These are phyloP conservation scores for Neuroterus valhalla DNA, from an alignment of 1,140 invertebrate genomes.

Conservation along the genomic window DNA sequence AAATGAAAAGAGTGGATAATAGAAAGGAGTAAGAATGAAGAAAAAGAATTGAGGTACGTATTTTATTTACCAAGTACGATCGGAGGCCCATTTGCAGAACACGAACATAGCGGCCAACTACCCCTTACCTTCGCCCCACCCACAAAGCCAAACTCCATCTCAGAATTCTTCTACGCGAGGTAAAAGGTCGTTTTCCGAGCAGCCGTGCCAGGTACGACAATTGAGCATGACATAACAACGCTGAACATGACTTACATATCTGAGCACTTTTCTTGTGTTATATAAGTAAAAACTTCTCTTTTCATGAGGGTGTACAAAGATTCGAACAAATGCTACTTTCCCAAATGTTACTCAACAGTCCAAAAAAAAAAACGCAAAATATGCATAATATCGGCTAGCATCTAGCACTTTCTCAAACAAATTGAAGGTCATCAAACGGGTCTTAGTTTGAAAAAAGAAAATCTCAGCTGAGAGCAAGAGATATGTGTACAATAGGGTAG, in stretches of 20 bases:
- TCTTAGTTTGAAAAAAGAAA: too few species aligned
- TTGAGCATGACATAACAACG: slow-evolving; percentile 31
- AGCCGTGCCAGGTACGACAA: slow-evolving; percentile 47
- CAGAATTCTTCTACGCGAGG: slow-evolving; percentile 35
- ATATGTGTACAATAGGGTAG: too few species aligned
- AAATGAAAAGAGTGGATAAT: not conserved
- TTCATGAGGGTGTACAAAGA: not conserved
- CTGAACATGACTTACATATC: slow-evolving; percentile 31
- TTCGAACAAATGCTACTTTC: not conserved
- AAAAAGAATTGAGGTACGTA: slow-evolving; percentile 38
- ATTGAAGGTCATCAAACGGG: too few species aligned
- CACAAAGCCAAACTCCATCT: slow-evolving; percentile 34
- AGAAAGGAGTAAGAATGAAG: slow-evolving; percentile 14
- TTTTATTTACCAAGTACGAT: slow-evolving; percentile 46
- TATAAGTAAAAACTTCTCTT: slow-evolving; percentile 17
- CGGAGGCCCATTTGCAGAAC: slow-evolving; percentile 48
- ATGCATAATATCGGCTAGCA: too few species aligned
- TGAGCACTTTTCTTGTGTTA: slow-evolving; percentile 41
- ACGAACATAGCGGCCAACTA: slow-evolving; percentile 38
- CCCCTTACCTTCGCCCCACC: slow-evolving; percentile 38
- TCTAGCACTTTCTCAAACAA: too few species aligned
- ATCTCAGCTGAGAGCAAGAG: too few species aligned
- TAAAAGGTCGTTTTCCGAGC: slow-evolving; percentile 40
- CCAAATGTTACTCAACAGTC: not conserved
- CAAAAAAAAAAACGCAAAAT: not conserved